Base-by-base conservation (phyloP, 1,140 invertebrate genomes). In the Prorops nasuta region DNA sequence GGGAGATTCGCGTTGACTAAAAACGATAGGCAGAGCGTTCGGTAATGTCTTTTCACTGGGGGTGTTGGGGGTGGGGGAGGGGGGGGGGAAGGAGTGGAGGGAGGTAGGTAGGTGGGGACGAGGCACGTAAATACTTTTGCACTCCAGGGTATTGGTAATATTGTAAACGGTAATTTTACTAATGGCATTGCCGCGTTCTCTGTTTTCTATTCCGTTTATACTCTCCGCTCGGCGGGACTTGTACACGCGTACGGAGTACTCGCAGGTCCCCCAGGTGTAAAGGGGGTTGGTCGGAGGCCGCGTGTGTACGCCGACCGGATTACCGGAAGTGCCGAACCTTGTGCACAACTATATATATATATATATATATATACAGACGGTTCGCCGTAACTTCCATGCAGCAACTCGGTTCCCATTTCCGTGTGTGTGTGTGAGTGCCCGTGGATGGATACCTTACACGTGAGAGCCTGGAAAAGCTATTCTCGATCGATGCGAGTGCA, bases 81-180 rank as follows among this genome's bases (percentile, higher is more conserved):
- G n/a, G n/a, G n/a, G n/a, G n/a, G n/a, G n/a, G n/a, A n/a, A n/a
- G n/a, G n/a, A n/a, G n/a, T n/a, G n/a, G n/a, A n/a, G n/a, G n/a
- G n/a, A n/a, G n/a, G n/a, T n/a, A n/a, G n/a, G n/a, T n/a, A n/a
- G n/a, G n/a, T n/a, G n/a, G n/a, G n/a, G n/a, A n/a, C n/a, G n/a
- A n/a, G 38, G 20, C 22, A 46, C 41, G 43, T 44, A 24, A 51
- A 51, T 51, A 43, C 42, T 44, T 28, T 34, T 49, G 52, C 60
- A 64, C 63, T 60, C 56, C 54, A 44, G 56, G 51, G 58, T 66
- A 69, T 71, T 68, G 64, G 63, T 66, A 67, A 71, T 69, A 64
- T 61, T 66, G 58, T 66, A 64, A 66, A 51, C 58, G 60, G 66
- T 71, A 72, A 71, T 71, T 73, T 72, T 66, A 59, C 69, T 71